Percentiles rank a stretch among this genome's conserved stretches.
Conservation (phyloP, 2,888 invertebrate genomes). For the Limnephilus auricula region DNA sequence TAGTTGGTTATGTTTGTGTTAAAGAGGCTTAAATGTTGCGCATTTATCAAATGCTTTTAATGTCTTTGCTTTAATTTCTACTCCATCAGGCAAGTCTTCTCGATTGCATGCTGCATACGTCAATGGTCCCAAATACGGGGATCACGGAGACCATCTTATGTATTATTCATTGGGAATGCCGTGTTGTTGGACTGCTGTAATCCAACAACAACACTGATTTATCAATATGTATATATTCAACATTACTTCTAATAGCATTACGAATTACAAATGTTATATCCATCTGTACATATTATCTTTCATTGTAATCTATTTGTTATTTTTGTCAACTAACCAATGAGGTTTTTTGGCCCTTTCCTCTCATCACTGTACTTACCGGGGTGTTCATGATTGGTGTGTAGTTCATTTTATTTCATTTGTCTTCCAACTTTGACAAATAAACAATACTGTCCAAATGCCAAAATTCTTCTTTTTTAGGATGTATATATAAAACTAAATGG, state of each 20-base stretch:
- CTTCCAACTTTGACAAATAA: background rate
- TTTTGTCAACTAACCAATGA: background rate
- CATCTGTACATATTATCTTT: slow-evolving; percentile 22
- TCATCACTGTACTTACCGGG: background rate
- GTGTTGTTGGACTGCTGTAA: background rate
- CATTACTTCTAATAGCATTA: slow-evolving; percentile 15
- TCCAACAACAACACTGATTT: background rate
- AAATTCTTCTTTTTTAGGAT: background rate
- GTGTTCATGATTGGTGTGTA: slow-evolving; percentile 2
- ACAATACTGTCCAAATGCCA: background rate
- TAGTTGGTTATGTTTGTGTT: slow-evolving; percentile 56
- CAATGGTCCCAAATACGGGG: background rate
- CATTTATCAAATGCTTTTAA: slow-evolving; percentile 47
- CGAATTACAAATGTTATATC: background rate
- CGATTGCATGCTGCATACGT: slow-evolving; percentile 57
- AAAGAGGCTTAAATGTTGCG: slow-evolving; percentile 57
- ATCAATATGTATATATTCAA: background rate
- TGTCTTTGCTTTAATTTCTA: slow-evolving; percentile 47
- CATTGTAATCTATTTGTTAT: slow-evolving; percentile 16
- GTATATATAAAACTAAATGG: background rate
- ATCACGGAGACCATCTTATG: background rate
- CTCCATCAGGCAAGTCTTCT: slow-evolving; percentile 62
- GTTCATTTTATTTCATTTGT: background rate
- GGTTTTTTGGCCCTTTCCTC: background rate
- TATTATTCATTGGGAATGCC: slow-evolving; percentile 12